Percentiles rank a stretch among this genome's conserved stretches.
Evolutionary conservation across 2,113 vertebrate species (phyloP).

Genomic region (Macheiramphus alcinus): DNA sequence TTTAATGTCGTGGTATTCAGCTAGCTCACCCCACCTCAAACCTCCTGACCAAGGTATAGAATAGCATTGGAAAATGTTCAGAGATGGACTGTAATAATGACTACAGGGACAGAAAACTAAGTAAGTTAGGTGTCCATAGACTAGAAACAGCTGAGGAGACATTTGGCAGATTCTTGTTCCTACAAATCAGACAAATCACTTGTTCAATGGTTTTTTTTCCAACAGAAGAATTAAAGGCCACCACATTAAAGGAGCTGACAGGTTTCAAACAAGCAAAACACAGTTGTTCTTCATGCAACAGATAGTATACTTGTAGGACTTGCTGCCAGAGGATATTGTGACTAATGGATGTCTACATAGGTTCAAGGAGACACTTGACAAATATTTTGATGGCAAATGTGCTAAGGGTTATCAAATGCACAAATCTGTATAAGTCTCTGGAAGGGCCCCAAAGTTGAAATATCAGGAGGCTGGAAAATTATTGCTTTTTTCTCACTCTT

Average conservation of each 20-base stretch:
- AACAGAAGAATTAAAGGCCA: not conserved
- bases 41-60: not conserved
- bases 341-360: not conserved
- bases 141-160: not conserved
- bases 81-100: not conserved
- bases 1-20: not conserved
- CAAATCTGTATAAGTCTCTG: not conserved
- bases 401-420: not conserved
- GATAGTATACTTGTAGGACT: not conserved
- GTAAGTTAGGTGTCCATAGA: not conserved
- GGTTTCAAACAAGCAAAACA: not conserved
- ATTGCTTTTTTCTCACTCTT: not conserved
- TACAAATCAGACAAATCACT: not conserved
- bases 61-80: not conserved
- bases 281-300: not conserved
- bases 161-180: not conserved
- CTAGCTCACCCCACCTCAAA: not conserved
- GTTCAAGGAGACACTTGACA: not conserved
- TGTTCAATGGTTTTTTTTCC: rapidly evolving
- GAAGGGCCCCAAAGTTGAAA: not conserved
- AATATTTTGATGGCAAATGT: not conserved
- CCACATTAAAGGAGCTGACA: not conserved
- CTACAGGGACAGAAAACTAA: not conserved
- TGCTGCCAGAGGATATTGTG: not conserved
- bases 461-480: not conserved